Percentiles rank a stretch among this genome's conserved stretches.
phyloP scores from a whole-genome alignment of 2,797 vertebrate genomes.

The Avahi laniger region DNA sequence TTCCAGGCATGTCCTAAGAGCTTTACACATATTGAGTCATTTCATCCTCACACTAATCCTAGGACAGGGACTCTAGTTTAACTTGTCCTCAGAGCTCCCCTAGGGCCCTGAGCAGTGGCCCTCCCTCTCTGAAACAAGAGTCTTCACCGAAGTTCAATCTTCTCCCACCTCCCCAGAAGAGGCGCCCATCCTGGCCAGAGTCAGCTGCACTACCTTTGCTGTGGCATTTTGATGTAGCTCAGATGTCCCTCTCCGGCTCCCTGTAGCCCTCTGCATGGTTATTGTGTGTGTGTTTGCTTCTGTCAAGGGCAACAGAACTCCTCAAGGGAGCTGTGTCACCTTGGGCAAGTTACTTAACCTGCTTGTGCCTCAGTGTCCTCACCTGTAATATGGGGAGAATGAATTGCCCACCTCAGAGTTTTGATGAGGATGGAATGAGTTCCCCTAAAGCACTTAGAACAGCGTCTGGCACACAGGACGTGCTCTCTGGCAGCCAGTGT shows the following conservation, averaged over 20 bases:
- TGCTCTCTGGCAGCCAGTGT: not conserved
- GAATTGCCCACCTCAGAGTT: not conserved
- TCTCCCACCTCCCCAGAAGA: not conserved
- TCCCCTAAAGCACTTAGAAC: not conserved
- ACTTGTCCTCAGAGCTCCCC: not conserved
- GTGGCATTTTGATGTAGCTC: not conserved
- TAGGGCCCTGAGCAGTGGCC: not conserved
- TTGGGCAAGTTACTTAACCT: not conserved
- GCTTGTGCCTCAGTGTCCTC: not conserved
- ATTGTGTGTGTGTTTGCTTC: not conserved
- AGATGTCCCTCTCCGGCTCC: not conserved
- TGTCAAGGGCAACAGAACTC: not conserved
- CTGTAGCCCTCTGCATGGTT: not conserved
- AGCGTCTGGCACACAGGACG: not conserved
- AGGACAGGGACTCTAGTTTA: not conserved
- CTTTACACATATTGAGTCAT: not conserved
- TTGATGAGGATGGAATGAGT: not conserved
- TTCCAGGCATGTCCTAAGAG: not conserved
- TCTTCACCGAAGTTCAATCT: not conserved
- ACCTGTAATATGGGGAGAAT: not conserved
- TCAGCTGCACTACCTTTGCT: accelerated
- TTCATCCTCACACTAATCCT: not conserved
- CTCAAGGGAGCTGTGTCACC: not conserved
- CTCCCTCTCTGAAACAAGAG: not conserved
- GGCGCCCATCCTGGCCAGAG: not conserved